phyloP scores from a whole-genome alignment of 2,113 vertebrate genomes.

The Takifugu bimaculatus region DNA sequence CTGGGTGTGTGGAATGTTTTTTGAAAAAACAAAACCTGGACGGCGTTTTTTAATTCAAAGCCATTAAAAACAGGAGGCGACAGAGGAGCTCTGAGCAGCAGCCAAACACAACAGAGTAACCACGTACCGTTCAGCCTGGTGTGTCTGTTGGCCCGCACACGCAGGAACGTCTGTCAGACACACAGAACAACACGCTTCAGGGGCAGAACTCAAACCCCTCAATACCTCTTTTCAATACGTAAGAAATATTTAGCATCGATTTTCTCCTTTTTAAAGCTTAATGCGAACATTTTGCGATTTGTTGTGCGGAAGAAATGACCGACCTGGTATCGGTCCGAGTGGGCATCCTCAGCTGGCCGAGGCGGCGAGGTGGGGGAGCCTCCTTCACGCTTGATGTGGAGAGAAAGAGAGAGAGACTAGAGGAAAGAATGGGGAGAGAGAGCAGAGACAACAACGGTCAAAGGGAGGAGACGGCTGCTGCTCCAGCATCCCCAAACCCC shows the following conservation, averaged over 20 bases:
- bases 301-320: neutral
- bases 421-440: neutral
- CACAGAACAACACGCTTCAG: slow-evolving; percentile 1
- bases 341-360: slow-evolving; percentile 83
- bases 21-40: neutral
- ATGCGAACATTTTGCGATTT: too few relatives aligned
- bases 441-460: neutral
- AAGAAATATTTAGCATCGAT: too few relatives aligned
- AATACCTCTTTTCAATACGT: too few relatives aligned
- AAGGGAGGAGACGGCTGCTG: neutral
- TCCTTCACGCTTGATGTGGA: slow-evolving; percentile 92
- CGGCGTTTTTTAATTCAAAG: neutral
- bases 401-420: slow-evolving; percentile 72
- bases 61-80: neutral
- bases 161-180: slow-evolving; percentile 85
- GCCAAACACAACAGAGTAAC: slow-evolving; percentile 22
- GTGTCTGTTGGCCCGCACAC: slow-evolving; percentile 94
- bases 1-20: neutral
- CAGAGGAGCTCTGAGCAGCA: slow-evolving; percentile 6
- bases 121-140: slow-evolving; percentile 92
- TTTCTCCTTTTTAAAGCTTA: too few relatives aligned
- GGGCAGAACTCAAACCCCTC: too few relatives aligned
- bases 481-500: neutral
- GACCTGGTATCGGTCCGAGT: slow-evolving; percentile 97
- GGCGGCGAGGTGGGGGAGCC: slow-evolving; percentile 84